Evolutionary conservation across 2,888 invertebrate genomes (phyloP).

Genomic region (Thecocarcelia acutangulata): DNA sequence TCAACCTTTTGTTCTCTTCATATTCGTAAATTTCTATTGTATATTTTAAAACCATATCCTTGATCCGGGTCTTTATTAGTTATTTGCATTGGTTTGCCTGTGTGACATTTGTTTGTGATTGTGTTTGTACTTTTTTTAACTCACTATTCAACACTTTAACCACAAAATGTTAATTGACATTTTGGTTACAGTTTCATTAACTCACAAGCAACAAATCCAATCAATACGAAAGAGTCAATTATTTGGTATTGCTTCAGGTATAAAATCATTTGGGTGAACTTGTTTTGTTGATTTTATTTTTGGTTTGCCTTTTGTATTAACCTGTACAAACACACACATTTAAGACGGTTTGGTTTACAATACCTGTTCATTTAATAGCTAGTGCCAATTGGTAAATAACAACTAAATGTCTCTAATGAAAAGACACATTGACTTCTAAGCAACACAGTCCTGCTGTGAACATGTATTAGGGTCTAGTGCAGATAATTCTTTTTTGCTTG

Average conservation of each 20-base stretch:
- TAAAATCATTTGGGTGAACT: conserved; percentile 10
- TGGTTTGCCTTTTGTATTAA: background rate
- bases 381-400: conserved; percentile 19
- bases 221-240: conserved; percentile 17
- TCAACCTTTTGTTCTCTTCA: background rate
- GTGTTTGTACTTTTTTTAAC: conserved; percentile 7
- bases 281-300: conserved; percentile 1
- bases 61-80: background rate
- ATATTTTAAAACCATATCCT: background rate
- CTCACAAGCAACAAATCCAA: conserved; percentile 19
- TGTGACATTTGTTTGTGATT: no score
- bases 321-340: background rate
- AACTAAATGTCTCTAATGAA: conserved; percentile 10
- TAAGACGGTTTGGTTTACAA: background rate
- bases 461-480: no score
- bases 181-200: conserved; percentile 51
- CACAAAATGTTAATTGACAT: conserved; percentile 68
- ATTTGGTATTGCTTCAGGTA: conserved; percentile 25
- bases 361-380: conserved; percentile 1
- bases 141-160: conserved; percentile 51
- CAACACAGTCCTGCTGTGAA: no score
- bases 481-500: no score
- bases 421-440: background rate
- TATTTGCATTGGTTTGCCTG: background rate
- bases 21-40: background rate